These are phyloP conservation scores for Myotis planiceps DNA, from an alignment of 2,797 vertebrate species.

Conservation along the genomic window DNA sequence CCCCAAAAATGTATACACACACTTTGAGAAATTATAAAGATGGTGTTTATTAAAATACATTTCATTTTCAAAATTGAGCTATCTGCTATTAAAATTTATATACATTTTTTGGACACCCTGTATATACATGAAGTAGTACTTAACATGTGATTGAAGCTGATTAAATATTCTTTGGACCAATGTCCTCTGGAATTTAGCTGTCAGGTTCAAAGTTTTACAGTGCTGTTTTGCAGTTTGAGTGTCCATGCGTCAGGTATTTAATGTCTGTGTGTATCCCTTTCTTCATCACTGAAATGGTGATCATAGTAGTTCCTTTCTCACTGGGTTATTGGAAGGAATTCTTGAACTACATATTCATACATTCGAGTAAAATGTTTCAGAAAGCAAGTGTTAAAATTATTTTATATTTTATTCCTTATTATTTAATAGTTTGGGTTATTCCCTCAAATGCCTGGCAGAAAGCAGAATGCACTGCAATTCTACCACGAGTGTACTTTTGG, in stretches of 20 bases:
- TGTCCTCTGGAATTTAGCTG: not conserved
- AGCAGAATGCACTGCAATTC: not conserved
- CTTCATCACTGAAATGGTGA: not conserved
- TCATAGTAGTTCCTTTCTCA: not conserved
- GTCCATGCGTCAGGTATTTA: not conserved
- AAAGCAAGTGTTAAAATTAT: not conserved
- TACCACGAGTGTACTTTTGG: not conserved
- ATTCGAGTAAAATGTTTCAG: not conserved
- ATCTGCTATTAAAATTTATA: too few species aligned
- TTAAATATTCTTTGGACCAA: not conserved
- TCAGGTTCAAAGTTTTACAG: not conserved
- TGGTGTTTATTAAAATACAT: too few species aligned
- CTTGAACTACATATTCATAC: not conserved
- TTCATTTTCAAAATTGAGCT: too few species aligned
- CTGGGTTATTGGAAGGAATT: not conserved
- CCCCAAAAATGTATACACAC: too few species aligned
- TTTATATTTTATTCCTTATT: not conserved
- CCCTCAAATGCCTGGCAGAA: not conserved
- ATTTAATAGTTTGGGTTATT: not conserved
- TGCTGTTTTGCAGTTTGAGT: not conserved
- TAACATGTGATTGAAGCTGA: not conserved
- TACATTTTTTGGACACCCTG: too few species aligned
- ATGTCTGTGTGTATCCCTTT: not conserved
- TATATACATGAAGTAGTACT: not conserved
- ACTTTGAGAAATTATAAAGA: too few species aligned